Evolutionary conservation across 2,888 invertebrate genomes (phyloP).

Genomic region (Slavum lentiscoides): DNA sequence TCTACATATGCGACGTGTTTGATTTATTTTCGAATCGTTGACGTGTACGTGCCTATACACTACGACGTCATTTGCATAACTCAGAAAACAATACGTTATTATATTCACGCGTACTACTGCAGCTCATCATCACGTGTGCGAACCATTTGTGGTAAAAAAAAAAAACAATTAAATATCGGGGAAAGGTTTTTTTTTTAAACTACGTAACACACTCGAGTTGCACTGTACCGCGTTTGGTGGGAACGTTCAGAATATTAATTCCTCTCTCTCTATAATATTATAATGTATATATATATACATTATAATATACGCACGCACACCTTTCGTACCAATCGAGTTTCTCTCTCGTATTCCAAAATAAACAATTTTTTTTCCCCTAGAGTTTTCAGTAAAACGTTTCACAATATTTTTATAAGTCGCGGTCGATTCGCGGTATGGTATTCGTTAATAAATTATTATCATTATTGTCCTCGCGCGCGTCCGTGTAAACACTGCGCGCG

Average conservation of each 20-base stretch:
- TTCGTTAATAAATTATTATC: too few species aligned
- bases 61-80: conserved; percentile 28
- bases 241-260: conserved; percentile 34
- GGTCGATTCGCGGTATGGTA: too few species aligned
- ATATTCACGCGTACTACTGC: neutral
- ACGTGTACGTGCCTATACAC: neutral
- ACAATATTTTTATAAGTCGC: too few species aligned
- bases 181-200: conserved; percentile 23
- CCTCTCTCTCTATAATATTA: neutral
- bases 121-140: conserved; percentile 16
- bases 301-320: neutral
- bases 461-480: too few species aligned
- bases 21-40: conserved; percentile 20
- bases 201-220: conserved; percentile 30
- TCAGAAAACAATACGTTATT: conserved; percentile 35
- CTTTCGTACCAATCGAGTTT: neutral
- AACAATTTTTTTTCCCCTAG: neutral
- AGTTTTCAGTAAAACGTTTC: too few species aligned
- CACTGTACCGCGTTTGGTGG: neutral
- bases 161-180: conserved; percentile 39
- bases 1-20: neutral
- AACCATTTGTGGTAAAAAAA: conserved; percentile 29
- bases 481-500: too few species aligned
- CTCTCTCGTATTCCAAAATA: neutral
- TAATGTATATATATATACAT: too few species aligned